Evolutionary conservation across 2,797 vertebrate genomes (phyloP), one percentile per base, ranked within the genome.

Genomic region (Eleutherodactylus coqui): DNA sequence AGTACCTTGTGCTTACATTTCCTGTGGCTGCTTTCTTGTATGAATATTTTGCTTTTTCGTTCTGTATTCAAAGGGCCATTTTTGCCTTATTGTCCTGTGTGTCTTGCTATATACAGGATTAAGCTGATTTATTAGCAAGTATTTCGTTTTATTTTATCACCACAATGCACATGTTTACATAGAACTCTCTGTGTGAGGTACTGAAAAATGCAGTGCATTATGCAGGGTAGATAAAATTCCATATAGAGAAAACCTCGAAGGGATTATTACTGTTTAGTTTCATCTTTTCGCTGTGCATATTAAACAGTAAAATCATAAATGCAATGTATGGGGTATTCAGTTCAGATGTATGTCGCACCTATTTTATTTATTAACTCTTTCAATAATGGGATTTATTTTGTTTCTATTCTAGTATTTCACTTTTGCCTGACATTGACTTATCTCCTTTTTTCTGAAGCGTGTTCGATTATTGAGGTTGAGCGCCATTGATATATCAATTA

Each of bases 111-210:
- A 38, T 72, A 82, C 34, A 69, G 80, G 80, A 82, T 72, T 38
- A 75, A 10, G 41, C 10, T 13, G 67, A 73, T 82, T 51, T 82
- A 86, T 60, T 75, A 75, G 58, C 19, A 75, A 34, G 55, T 55
- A 55, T 73, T 82, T 70, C 17, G 58, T 80, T 86, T 69, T 29
- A 24, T 27, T 82, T 82, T 72, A 72, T 82, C 80, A 21, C 14
- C 45, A 82, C 49, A 72, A 55, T 82, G 47, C 80, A 82, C 67
- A 82, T 82, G 80, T 73, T 82, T 73, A 72, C 64, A 41, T 72
- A 55, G 47, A 72, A 36, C 72, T 69, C n/a, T 82, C 80, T 72
- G 45, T 82, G 62, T 82, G 34, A 82, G 80, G 32, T 55, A 53
- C 80, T 53, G 55, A 82, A 80, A 27, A 72, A 53, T 55, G 11